Percentiles rank a stretch among this genome's conserved stretches.
Evolutionary conservation across 2,113 vertebrate genomes (phyloP).

Genomic region (Pachyramphus minor): DNA sequence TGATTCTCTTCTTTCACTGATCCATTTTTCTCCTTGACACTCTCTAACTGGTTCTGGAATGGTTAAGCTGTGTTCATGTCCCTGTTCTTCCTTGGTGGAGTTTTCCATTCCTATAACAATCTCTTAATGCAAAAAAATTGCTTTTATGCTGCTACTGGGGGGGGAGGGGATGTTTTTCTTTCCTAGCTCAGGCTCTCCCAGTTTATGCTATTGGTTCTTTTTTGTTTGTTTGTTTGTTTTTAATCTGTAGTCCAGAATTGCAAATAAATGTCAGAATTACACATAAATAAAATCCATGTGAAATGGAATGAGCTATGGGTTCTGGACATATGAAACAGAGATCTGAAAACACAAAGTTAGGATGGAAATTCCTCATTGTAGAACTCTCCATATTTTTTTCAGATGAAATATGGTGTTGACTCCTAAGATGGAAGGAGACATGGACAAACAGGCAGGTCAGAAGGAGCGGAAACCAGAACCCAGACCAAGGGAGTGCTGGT

Average conservation of each 20-base stretch:
- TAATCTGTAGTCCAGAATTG: background rate
- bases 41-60: background rate
- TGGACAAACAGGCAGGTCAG: background rate
- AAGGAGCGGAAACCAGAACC: background rate
- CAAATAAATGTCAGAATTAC: background rate
- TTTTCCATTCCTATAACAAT: background rate
- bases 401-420: background rate
- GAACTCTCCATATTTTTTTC: background rate
- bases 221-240: background rate
- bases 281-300: background rate
- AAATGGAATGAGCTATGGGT: background rate
- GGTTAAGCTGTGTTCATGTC: background rate
- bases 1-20: background rate
- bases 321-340: background rate
- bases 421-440: background rate
- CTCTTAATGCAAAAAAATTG: background rate
- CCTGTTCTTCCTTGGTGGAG: background rate
- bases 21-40: background rate
- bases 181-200: background rate
- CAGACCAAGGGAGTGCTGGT: background rate
- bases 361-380: background rate
- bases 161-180: background rate
- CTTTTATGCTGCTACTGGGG: background rate
- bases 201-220: background rate
- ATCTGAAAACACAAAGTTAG: background rate